Base-by-base conservation (phyloP, 2,888 invertebrate genomes). In the Mythimna lalbum region DNA sequence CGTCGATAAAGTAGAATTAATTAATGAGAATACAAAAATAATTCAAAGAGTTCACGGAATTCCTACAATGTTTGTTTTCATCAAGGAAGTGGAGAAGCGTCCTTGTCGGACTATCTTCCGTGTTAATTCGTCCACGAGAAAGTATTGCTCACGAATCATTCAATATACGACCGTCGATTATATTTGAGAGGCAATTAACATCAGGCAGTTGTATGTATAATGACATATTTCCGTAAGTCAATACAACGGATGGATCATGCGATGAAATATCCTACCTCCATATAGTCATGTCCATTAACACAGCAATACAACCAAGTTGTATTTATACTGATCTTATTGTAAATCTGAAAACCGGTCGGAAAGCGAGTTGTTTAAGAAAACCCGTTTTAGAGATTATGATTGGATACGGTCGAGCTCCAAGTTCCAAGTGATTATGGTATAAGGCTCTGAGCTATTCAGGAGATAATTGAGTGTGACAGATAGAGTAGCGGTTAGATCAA, bases 101-200 rank as follows among this genome's bases (percentile, higher is more conserved):
- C 88, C 90, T 90, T 83, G 87, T 73, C 65, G 50, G 60, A 69
- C 69, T 74, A 82, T 88, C 85, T 89, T 89, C 88, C 88, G 87
- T 80, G 66, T 88, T 78, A 63, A 82, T 83, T 70, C 69, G 77
- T 83, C 81, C 80, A 86, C 85, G 80, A 86, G 89, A 91, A 90
- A 91, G 88, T 86, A 80, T 77, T 76, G 71, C 68, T 82, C 81
- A 74, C 65, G 68, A 81, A 78, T 76, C 72, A 80, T 83, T 78
- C 68, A 65, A 63, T 68, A 69, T 56, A 62, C 64, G 63, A 65
- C 36, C 39, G 71, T 73, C 73, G 69, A 80, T 81, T 82, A 78
- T 65, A 80, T 75, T 81, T 74, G 81, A 79, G 69, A 67, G 59
- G 55, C 77, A 77, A 78, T 87, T 82, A 84, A 80, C 75, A 72